phyloP scores from a whole-genome alignment of 2,797 vertebrate species.

The Ceryle rudis region DNA sequence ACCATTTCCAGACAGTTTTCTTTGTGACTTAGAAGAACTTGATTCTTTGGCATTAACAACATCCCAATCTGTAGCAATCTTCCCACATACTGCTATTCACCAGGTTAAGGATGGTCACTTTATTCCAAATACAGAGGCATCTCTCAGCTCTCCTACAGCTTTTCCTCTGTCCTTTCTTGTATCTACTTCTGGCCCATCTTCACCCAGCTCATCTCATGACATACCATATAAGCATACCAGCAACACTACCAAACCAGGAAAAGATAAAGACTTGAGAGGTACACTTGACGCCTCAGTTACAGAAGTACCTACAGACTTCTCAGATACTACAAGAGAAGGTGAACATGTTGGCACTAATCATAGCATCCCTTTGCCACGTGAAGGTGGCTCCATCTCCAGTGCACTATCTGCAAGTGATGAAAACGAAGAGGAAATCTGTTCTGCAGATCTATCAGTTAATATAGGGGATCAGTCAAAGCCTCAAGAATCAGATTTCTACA shows the following conservation, averaged over 20 bases:
- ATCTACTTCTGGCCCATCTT: conserved; percentile 41
- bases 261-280: conserved; percentile 32
- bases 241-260: conserved; percentile 31
- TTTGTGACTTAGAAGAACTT: conserved; percentile 76
- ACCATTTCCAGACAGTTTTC: conserved; percentile 79
- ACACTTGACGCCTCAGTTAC: not conserved
- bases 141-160: conserved; percentile 52
- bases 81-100: conserved; percentile 35
- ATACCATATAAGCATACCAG: not conserved
- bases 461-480: conserved; percentile 59
- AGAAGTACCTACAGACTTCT: not conserved
- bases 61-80: conserved; percentile 31
- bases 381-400: conserved; percentile 41
- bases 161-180: conserved; percentile 54
- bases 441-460: conserved; percentile 76
- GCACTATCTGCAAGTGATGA: conserved; percentile 61
- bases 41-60: conserved; percentile 59
- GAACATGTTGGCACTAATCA: conserved; percentile 27
- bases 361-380: conserved; percentile 16
- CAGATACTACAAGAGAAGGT: not conserved
- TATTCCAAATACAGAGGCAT: conserved; percentile 61
- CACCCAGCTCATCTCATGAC: conserved; percentile 39
- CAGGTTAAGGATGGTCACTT: conserved; percentile 71
- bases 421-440: conserved; percentile 76
- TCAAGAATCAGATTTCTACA: conserved; percentile 61